Evolutionary conservation across 2,888 invertebrate genomes (phyloP), one percentile per base, ranked within the genome.

Genomic region (Rhagophthalmus giganteus): DNA sequence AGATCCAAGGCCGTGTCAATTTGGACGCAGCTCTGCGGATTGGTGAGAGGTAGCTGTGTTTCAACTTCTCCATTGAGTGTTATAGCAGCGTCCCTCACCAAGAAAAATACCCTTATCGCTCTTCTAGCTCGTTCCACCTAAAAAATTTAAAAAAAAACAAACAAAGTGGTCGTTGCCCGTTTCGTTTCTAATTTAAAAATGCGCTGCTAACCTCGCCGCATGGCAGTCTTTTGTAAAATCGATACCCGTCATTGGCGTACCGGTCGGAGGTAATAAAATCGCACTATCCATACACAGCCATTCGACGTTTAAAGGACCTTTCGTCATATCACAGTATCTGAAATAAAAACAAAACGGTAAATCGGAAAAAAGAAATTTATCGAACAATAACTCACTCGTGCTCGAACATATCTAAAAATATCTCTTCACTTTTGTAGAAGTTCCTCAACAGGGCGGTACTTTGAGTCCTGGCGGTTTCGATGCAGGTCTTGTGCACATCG

Each of bases 371-470:
- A 27, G 27, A 27, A 24, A 24, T 24, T 6, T 24, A 6, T 24
- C 24, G 5, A 6, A 6, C 14, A 3, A 33, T 12, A 12, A 20
- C 70, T 71, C 65, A 84, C 80, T 99, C 98, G 73, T 97, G 95
- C 76, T 99, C 98, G 74, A 99, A 99, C 85, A 99, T 90, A 72
- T 99, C 98, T 48, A 98, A 78, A 76, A 99, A 99, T 65, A 98
- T 94, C 69, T 98, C 97, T 76, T 98, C 97, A 64, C 92, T 91
- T 82, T 95, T 96, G 75, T 94, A 96, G 76, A 93, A 95, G 78
- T 91, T 94, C 34, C 93, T 80, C 8, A 97, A 81, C 16, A 91
- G 79, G 0, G 89, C 84, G 38, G 92, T 91, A 60, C 93, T 89
- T 69, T 90, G 88, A 67, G 87, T 87, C 61, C 84, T 81, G 2